Evolutionary conservation across 2,888 invertebrate species (phyloP).

Genomic region (Phortica okadai): DNA sequence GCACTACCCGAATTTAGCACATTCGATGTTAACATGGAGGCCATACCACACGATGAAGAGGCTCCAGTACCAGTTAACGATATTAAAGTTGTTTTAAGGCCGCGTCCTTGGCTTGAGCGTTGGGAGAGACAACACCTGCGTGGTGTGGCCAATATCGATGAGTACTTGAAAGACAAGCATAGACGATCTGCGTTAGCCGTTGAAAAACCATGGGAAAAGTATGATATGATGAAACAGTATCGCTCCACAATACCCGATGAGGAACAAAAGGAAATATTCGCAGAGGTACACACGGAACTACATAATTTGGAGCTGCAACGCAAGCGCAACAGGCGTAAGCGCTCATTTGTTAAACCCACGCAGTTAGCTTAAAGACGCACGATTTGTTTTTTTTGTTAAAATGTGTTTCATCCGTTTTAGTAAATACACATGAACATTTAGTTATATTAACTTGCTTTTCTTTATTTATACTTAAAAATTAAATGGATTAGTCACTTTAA

Average conservation of each 20-base stretch:
- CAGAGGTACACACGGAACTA: conserved; percentile 87
- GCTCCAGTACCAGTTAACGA: conserved; percentile 87
- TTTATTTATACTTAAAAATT: conserved; percentile 10
- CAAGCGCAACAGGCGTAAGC: conserved; percentile 80
- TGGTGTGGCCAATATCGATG: conserved; percentile 83
- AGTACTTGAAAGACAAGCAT: conserved; percentile 78
- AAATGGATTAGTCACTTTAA: conserved; percentile 22
- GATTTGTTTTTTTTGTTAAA: background rate
- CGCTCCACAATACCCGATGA: conserved; percentile 92
- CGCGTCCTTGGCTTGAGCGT: conserved; percentile 92
- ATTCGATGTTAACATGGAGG: conserved; percentile 93
- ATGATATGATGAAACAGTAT: conserved; percentile 95
- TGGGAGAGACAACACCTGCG: conserved; percentile 90
- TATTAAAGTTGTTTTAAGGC: conserved; percentile 84
- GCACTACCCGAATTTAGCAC: conserved; percentile 94
- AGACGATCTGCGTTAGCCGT: conserved; percentile 79
- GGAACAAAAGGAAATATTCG: conserved; percentile 90
- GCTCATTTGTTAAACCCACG: conserved; percentile 80
- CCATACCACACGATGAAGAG: conserved; percentile 87
- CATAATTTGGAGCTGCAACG: conserved; percentile 84
- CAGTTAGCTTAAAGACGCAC: conserved; percentile 74
- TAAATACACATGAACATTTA: conserved; percentile 8
- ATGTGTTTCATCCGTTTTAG: background rate
- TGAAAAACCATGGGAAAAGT: conserved; percentile 90
- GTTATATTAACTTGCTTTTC: conserved; percentile 15